These are phyloP conservation scores for Mandrillus leucophaeus DNA, from an alignment of 2,113 vertebrate genomes.

Conservation along the genomic window DNA sequence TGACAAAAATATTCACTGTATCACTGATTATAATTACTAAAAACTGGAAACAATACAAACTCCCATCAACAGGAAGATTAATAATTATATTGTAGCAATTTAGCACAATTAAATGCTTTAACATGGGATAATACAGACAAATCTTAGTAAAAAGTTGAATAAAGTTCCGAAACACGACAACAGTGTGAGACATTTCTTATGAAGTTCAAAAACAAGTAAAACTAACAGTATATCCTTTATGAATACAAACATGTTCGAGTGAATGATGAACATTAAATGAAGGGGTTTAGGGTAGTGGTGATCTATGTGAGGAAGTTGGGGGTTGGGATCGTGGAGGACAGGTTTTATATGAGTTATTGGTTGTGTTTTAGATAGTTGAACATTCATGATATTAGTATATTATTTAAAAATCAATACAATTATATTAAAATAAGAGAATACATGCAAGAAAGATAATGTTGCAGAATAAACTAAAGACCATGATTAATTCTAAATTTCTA, in stretches of 20 bases:
- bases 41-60: slow-evolving; percentile 10
- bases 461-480: not conserved
- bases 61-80: not conserved
- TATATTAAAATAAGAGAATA: not conserved
- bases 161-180: not conserved
- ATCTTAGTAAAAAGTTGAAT: not conserved
- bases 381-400: not conserved
- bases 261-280: not conserved
- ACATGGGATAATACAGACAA: not conserved
- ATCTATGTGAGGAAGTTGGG: not conserved
- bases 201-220: slow-evolving; percentile 5
- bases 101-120: not conserved
- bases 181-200: not conserved
- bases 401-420: slow-evolving; percentile 1
- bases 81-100: not conserved
- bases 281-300: not conserved
- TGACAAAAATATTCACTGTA: not conserved
- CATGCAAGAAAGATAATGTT: not conserved
- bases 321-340: not conserved
- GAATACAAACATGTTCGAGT: not conserved
- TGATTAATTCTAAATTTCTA: not conserved
- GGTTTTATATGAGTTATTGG: not conserved
- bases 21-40: not conserved
- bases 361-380: not conserved
- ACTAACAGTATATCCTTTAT: not conserved